Conservation (phyloP, 2,797 vertebrate species). For the Diceros bicornis region DNA sequence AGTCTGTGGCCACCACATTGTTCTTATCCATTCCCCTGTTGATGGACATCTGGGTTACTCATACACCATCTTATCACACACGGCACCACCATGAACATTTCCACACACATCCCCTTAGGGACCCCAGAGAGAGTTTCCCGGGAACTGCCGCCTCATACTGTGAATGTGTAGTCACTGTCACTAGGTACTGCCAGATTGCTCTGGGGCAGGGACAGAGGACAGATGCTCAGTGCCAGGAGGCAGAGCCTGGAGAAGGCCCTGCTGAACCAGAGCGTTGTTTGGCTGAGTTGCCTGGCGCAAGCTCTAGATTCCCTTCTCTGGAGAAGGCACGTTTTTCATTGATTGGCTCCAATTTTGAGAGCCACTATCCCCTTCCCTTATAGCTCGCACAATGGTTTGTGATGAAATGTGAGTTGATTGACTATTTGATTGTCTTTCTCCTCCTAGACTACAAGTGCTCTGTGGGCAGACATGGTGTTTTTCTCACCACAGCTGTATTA, state of each 20-base stretch:
- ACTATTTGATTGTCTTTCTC: background rate
- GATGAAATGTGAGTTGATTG: background rate
- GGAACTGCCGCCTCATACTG: background rate
- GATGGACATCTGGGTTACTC: background rate
- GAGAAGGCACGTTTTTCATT: background rate
- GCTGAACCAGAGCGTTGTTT: accelerated
- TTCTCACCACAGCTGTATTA: accelerated
- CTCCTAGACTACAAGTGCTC: background rate
- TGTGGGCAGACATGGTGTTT: accelerated
- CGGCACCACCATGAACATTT: accelerated
- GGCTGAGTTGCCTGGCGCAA: background rate
- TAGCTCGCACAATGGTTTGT: background rate
- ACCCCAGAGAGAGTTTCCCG: background rate
- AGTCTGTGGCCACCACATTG: background rate
- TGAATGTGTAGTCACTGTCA: accelerated
- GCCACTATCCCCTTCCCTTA: background rate
- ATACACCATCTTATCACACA: accelerated
- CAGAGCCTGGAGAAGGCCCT: background rate
- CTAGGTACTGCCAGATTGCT: background rate
- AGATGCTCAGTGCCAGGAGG: background rate
- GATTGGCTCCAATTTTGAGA: background rate
- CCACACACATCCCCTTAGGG: background rate
- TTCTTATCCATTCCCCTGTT: background rate
- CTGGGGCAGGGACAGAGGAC: accelerated
- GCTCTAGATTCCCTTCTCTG: background rate